phyloP scores from a whole-genome alignment of 1,140 invertebrate species.

The Arion vulgaris region DNA sequence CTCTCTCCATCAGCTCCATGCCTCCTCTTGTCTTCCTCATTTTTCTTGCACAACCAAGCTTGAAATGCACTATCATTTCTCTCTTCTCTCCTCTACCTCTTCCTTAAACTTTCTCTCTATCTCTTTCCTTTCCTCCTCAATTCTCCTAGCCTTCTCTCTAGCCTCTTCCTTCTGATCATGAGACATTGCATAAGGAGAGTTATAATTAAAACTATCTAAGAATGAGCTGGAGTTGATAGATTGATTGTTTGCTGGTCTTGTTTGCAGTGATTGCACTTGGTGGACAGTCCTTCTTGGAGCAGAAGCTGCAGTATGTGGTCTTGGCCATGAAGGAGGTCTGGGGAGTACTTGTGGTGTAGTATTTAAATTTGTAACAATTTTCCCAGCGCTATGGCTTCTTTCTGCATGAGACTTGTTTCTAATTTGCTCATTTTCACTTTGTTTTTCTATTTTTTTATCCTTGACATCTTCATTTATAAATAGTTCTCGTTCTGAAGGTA shows the following conservation, averaged over 20 bases:
- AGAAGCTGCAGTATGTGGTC: constrained; percentile 46
- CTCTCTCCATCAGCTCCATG: constrained; percentile 6
- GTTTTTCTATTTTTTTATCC: constrained; percentile 10
- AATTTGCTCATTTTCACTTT: constrained; percentile 15
- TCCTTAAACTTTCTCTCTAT: constrained; percentile 30
- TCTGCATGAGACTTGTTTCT: too few relatives aligned
- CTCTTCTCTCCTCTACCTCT: constrained; percentile 33
- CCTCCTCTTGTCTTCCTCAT: not conserved
- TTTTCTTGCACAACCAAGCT: constrained; percentile 40
- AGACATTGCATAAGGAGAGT: constrained; percentile 66
- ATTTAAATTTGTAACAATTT: not conserved
- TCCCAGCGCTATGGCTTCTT: not conserved
- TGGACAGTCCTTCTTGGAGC: constrained; percentile 10
- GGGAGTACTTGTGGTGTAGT: constrained; percentile 42
- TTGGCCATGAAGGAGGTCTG: constrained; percentile 55
- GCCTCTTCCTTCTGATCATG: constrained; percentile 33
- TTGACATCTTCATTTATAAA: constrained; percentile 22
- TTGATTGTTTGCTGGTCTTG: constrained; percentile 23
- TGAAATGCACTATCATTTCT: constrained; percentile 36
- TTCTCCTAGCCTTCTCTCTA: constrained; percentile 9
- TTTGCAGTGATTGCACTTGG: constrained; percentile 9
- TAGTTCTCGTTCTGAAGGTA: constrained; percentile 45
- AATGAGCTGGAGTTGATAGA: not conserved
- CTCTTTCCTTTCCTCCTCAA: constrained; percentile 37
- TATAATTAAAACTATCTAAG: constrained; percentile 56